Conservation (phyloP, 2,888 invertebrate genomes). For the Cistogaster globosa region DNA sequence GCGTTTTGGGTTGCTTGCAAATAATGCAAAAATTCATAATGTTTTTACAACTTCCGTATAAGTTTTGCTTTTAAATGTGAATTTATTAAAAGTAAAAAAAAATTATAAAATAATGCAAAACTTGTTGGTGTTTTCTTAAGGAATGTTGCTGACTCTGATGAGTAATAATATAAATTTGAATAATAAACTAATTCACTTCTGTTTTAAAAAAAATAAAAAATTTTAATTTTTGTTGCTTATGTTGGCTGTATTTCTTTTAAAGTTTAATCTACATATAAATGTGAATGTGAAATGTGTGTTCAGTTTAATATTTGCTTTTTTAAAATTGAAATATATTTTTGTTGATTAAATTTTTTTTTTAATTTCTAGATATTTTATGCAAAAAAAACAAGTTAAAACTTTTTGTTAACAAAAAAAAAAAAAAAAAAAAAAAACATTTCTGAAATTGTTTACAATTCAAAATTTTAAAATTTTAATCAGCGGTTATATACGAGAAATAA, state of each 20-base stretch:
- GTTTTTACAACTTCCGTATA: slow-evolving; percentile 38
- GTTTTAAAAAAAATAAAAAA: background rate
- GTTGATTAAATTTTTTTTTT: too few species aligned
- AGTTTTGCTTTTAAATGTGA: slow-evolving; percentile 14
- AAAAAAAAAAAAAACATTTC: too few species aligned
- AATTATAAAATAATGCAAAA: background rate
- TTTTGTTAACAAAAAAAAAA: too few species aligned
- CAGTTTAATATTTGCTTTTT: too few species aligned
- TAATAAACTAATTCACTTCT: slow-evolving; percentile 44
- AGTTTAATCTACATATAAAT: too few species aligned
- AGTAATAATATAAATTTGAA: slow-evolving; percentile 68
- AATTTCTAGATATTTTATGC: too few species aligned
- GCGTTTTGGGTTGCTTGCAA: slow-evolving; percentile 60
- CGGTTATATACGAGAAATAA: too few species aligned
- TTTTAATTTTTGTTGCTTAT: slow-evolving; percentile 28
- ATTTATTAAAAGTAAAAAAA: slow-evolving; percentile 10
- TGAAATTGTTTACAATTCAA: too few species aligned
- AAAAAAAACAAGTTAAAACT: too few species aligned
- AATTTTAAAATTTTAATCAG: too few species aligned
- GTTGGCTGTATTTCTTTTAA: slow-evolving; percentile 18
- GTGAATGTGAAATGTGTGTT: too few species aligned
- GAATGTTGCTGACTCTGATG: slow-evolving; percentile 52
- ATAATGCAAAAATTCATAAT: slow-evolving; percentile 57
- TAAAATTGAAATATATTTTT: too few species aligned
- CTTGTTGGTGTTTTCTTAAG: slow-evolving; percentile 33